phyloP scores from a whole-genome alignment of 2,888 invertebrate species.

The Standfussiana lucernea region DNA sequence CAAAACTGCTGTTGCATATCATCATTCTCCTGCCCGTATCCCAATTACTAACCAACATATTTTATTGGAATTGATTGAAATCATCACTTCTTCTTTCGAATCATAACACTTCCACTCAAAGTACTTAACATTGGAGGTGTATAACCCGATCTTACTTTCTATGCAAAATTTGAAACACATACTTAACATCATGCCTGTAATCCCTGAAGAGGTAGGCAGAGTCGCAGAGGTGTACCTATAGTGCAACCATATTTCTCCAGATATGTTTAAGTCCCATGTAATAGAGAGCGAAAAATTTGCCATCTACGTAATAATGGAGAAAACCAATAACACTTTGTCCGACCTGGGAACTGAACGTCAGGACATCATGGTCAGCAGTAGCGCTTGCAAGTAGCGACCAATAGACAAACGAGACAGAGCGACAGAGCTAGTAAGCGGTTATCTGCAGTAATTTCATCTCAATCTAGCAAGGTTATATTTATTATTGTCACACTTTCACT shows the following conservation, averaged over 20 bases:
- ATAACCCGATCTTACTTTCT: not conserved
- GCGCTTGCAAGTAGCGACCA: not conserved
- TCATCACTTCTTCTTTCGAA: not conserved
- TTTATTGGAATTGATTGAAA: not conserved
- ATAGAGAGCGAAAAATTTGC: not conserved
- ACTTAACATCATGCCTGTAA: not conserved
- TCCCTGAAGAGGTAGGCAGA: not conserved
- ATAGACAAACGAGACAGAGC: not conserved
- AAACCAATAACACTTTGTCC: not conserved
- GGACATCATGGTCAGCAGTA: not conserved
- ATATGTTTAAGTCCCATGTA: not conserved
- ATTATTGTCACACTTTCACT: constrained; percentile 55
- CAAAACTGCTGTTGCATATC: not conserved
- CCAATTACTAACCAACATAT: not conserved
- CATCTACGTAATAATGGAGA: not conserved
- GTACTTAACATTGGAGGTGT: not conserved
- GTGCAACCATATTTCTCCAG: not conserved
- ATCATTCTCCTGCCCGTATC: not conserved
- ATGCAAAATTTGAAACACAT: not conserved
- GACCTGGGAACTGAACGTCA: not conserved
- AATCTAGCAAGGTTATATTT: constrained; percentile 51
- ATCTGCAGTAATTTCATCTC: constrained; percentile 26
- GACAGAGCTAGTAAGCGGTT: not conserved
- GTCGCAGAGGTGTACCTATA: not conserved
- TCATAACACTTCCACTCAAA: not conserved